Conservation (phyloP, 2,888 invertebrate species). For the Pomacea canaliculata region DNA sequence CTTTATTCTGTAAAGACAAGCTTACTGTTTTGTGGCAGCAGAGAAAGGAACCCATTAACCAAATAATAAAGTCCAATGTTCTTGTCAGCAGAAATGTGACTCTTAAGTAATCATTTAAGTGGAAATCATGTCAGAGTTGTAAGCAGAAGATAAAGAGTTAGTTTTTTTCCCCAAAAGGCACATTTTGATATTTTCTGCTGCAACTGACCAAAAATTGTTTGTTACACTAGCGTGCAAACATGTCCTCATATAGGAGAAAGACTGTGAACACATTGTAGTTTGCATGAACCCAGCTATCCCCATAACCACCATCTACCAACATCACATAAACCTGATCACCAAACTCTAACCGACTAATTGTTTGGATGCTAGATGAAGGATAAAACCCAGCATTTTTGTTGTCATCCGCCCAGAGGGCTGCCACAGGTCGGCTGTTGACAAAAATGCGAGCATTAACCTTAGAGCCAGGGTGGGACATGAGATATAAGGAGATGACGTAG, state of each 20-base stretch:
- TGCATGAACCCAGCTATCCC: conserved; percentile 50
- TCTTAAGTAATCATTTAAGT: too few species aligned
- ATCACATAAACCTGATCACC: conserved; percentile 50
- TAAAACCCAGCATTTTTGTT: conserved; percentile 44
- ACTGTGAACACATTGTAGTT: conserved; percentile 48
- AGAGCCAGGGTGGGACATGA: conserved; percentile 49
- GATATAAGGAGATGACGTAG: conserved; percentile 42
- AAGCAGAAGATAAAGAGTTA: too few species aligned
- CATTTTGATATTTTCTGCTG: neutral
- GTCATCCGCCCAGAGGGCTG: conserved; percentile 49
- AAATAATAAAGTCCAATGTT: too few species aligned
- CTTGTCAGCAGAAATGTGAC: too few species aligned
- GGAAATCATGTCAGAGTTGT: too few species aligned
- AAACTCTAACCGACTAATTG: conserved; percentile 41
- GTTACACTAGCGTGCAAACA: neutral
- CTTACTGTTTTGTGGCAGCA: too few species aligned
- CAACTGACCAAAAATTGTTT: neutral
- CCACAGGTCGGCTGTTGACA: conserved; percentile 45
- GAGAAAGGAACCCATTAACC: too few species aligned
- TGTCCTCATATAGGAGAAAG: conserved; percentile 32
- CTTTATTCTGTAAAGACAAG: too few species aligned
- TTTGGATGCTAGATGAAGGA: conserved; percentile 46
- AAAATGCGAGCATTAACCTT: conserved; percentile 46
- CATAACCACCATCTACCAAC: conserved; percentile 46
- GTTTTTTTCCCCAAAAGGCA: too few species aligned